Percentiles rank a stretch among this genome's conserved stretches.
Conservation (phyloP, 2,888 invertebrate genomes). For the Taenaris catops region DNA sequence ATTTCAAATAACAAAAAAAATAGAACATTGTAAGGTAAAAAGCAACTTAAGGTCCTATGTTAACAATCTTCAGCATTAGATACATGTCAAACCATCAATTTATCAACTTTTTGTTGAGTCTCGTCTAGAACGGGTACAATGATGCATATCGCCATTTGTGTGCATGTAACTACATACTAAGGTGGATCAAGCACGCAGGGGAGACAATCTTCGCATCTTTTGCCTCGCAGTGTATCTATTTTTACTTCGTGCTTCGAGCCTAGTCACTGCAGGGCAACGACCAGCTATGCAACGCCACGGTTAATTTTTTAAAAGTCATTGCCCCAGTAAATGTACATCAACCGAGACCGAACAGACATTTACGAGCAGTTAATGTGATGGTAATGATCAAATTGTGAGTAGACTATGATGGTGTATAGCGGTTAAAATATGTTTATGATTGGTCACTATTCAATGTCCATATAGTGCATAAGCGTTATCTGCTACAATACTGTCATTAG, state of each 20-base stretch:
- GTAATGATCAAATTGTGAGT: conserved; percentile 15
- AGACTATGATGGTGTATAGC: conserved; percentile 3
- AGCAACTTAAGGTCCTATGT: conserved; percentile 7
- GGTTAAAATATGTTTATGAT: conserved; percentile 1
- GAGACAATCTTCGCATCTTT: conserved; percentile 23
- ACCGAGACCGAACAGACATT: conserved; percentile 26
- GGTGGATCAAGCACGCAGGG: conserved; percentile 16
- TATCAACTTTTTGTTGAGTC: conserved; percentile 21
- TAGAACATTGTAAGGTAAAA: conserved; percentile 3
- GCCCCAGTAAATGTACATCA: conserved; percentile 45
- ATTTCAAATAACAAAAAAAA: not conserved
- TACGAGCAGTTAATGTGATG: conserved; percentile 25
- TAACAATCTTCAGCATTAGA: conserved; percentile 10
- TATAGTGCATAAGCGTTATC: too few species aligned
- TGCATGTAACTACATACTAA: conserved; percentile 15
- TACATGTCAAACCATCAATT: conserved; percentile 19
- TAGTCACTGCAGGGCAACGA: conserved; percentile 56
- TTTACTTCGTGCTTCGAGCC: conserved; percentile 45
- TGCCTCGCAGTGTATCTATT: conserved; percentile 49
- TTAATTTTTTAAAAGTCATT: conserved; percentile 61
- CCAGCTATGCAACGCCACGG: conserved; percentile 54
- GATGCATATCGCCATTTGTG: conserved; percentile 17
- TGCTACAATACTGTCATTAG: too few species aligned
- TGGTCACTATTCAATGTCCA: conserved; percentile 4
- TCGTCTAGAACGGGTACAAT: conserved; percentile 14